Evolutionary conservation across 2,888 invertebrate genomes (phyloP), one percentile per base, ranked within the genome.

Genomic region (Nomada lathburiana): DNA sequence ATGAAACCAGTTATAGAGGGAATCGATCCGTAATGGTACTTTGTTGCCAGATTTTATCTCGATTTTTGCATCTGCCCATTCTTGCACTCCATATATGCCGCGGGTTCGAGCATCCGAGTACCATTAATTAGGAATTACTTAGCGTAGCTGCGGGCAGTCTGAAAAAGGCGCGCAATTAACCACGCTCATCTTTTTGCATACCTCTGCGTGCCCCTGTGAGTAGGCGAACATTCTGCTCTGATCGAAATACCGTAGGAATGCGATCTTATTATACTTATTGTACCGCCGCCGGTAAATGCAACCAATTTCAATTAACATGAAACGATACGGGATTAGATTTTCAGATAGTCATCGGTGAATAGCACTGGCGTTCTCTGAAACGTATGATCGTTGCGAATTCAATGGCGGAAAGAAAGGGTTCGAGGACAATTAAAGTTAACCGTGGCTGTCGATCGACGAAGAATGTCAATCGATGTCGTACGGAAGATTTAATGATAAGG

Each of bases 121-220:
- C 75, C 62, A 75, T 75, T 75, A 75, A 75, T 75, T 75, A 75
- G 53, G 70, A 70, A 75, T 60, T 62, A 62, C 70, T 75, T 75
- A 75, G 68, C 60, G 18, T 52, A 69, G 42, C 36, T 9, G 42
- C n/a, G 16, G 52, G 44, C 52, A n/a, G 11, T 18, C 62, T 69
- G 69, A 75, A 75, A 75, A 75, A 69, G 69, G 44, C 62, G 52
- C 42, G 75, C 70, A 75, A 75, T 75, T 75, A 75, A 75, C 69
- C 69, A 52, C 52, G 75, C 44, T 69, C 62, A 42, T 75, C 75
- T 69, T 62, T 68, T 75, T 75, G 70, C 75, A 75, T 75, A 75
- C 53, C 29, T 44, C 16, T 18, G 29, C 42, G 9, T 60, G 50
- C 29, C 53, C 23, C 42, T n/a, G 52, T 18, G 67, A 67, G 65